A percentile compares a stretch with the other conserved stretches of the same genome.
These are phyloP conservation scores for Pollicipes pollicipes DNA, from an alignment of 1,140 invertebrate species.

Conservation along the genomic window DNA sequence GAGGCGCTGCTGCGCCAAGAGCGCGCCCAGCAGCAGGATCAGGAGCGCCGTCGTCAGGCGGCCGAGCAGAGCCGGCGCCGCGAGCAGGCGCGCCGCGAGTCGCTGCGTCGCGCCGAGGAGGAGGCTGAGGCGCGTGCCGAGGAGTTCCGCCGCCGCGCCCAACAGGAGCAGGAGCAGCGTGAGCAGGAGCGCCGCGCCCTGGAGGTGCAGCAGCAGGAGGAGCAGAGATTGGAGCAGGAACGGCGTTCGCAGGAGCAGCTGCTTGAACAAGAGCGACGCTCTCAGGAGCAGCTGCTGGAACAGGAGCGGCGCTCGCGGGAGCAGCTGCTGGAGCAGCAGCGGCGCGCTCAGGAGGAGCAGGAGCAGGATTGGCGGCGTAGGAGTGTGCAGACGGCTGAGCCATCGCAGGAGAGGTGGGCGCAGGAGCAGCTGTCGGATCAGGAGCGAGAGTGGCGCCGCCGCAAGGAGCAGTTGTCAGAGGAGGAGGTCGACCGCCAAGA, in stretches of 20 bases:
- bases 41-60: not conserved
- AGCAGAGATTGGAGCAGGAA: not conserved
- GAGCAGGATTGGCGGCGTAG: not conserved
- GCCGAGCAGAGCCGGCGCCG: no score
- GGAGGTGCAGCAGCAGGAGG: not conserved
- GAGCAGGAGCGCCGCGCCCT: not conserved
- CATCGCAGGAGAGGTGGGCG: not conserved
- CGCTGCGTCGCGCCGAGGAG: not conserved
- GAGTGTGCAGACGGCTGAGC: not conserved
- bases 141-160: not conserved
- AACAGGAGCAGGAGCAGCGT: not conserved
- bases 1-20: conserved; percentile 57
- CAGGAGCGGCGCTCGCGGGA: not conserved
- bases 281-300: not conserved
- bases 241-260: not conserved
- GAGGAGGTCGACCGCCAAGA: conserved; percentile 51
- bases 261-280: not conserved
- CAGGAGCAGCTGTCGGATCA: not conserved
- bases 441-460: not conserved
- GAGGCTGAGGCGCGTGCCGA: not conserved
- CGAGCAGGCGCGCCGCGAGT: not conserved
- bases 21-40: conserved; percentile 25
- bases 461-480: not conserved
- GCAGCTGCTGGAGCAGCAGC: not conserved
- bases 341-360: not conserved